phyloP scores from a whole-genome alignment of 2,888 invertebrate genomes.

The Perizoma flavofasciatum region DNA sequence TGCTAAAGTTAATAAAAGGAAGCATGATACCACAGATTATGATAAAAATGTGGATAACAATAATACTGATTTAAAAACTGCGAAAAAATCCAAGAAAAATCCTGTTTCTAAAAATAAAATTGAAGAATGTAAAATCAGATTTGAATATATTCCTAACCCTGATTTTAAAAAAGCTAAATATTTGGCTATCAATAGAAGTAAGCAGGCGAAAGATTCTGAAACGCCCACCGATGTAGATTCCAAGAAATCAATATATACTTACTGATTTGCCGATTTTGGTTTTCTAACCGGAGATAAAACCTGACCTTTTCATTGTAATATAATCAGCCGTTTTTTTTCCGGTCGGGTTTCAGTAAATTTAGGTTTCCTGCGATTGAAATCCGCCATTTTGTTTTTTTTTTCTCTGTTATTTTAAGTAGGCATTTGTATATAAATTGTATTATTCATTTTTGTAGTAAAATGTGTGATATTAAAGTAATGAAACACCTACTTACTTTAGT shows the following conservation, averaged over 20 bases:
- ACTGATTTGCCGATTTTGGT: conserved; percentile 25
- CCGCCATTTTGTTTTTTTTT: conserved; percentile 27
- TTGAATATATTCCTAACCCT: conserved; percentile 13
- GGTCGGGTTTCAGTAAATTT: conserved; percentile 6
- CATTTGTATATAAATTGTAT: conserved; percentile 29
- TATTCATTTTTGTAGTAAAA: conserved; percentile 31
- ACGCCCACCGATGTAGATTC: conserved; percentile 16
- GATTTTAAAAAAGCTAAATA: conserved; percentile 12
- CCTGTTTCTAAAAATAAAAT: not conserved
- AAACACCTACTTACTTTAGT: conserved; percentile 31
- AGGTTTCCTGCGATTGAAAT: conserved; percentile 24
- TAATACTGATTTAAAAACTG: no score
- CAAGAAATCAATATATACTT: not conserved
- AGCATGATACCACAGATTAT: no score
- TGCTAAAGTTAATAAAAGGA: no score
- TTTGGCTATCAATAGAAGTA: not conserved
- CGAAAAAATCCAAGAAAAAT: conserved; percentile 1
- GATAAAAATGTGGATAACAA: no score
- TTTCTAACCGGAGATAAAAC: conserved; percentile 6
- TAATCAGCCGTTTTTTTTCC: not conserved
- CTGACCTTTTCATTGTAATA: conserved; percentile 1
- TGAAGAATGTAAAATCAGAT: not conserved
- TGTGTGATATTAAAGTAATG: conserved; percentile 39
- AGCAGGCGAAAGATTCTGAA: conserved; percentile 8
- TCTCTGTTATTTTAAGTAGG: conserved; percentile 14